Evolutionary conservation across 1,140 invertebrate species (phyloP), one percentile per base, ranked within the genome.

Genomic region (Drosophila arizonae): DNA sequence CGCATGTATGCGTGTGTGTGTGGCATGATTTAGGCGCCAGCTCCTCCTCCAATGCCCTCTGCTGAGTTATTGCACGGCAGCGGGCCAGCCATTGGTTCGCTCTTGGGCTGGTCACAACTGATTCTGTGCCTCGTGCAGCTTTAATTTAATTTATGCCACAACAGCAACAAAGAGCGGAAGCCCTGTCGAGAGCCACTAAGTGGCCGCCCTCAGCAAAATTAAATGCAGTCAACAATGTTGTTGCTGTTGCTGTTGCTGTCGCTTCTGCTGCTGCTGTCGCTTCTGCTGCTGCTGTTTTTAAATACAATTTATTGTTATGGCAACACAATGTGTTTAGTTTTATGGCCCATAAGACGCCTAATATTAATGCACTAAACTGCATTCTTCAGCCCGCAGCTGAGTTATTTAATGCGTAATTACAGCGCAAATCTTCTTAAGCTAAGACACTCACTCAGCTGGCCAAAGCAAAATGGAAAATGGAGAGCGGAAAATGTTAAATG

Each of bases 401-500:
- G 79, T 79, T 87, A 87, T 87, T 86, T 87, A 87, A 86, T 87
- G 82, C 79, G 79, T 86, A 86, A 86, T 87, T 86, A 86, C 82
- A 78, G 67, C 50, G 60, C 45, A 77, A 85, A 85, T 81, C 79
- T 81, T 68, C 68, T 77, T 77, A 81, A 77, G 77, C 66, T 60
- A 50, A 67, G 41, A 58, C 43, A 50, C 17, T 67, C 36, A 21
- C 26, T 54, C 13, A 26, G 33, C 21, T 33, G 17, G 61, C 55
- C 28, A 30, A 45, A 55, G 72, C 43, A 71, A 70, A 48, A 43
- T 43, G 41, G 41, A 11, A 10, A 45, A 17, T 8, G 43, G 43
- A n/a, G 8, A 45, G 17, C 17, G 43, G 5, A 6, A 45, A 46
- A 46, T 46, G 43, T 17, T 3, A 46, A 46, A 46, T 15, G 43